Conservation (phyloP, 2,797 vertebrate genomes). For the Acanthurus lineatus region DNA sequence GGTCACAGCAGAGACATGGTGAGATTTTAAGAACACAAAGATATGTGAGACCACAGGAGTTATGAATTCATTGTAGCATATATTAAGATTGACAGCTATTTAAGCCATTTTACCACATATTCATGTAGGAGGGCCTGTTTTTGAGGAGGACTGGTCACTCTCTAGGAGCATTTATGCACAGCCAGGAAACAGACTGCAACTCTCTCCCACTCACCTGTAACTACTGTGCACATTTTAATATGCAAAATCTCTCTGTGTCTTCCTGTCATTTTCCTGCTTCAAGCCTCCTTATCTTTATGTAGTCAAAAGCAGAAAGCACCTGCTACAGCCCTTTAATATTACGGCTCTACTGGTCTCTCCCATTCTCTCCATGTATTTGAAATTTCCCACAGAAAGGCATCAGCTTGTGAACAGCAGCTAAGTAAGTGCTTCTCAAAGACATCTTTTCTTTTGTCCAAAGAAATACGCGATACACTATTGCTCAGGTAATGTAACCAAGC, state of each 20-base stretch:
- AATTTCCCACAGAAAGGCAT: slow-evolving; percentile 49
- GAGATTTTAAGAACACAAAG: slow-evolving; percentile 2
- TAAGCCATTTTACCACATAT: neutral
- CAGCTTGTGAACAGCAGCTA: slow-evolving; percentile 43
- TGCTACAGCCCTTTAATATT: slow-evolving; percentile 46
- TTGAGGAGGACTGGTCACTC: neutral
- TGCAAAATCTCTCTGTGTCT: slow-evolving; percentile 32
- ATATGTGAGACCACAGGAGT: neutral
- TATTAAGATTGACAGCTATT: neutral
- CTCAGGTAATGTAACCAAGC: slow-evolving; percentile 46
- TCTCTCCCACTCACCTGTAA: slow-evolving; percentile 1
- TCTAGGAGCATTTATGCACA: slow-evolving; percentile 16
- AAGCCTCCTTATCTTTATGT: slow-evolving; percentile 50
- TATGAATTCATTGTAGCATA: slow-evolving; percentile 13
- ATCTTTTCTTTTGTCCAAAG: slow-evolving; percentile 45
- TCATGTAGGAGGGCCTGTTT: neutral
- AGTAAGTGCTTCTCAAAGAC: slow-evolving; percentile 53
- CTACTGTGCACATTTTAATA: slow-evolving; percentile 47
- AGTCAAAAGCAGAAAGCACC: slow-evolving; percentile 50
- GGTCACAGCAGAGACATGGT: slow-evolving; percentile 58
- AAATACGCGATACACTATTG: slow-evolving; percentile 45
- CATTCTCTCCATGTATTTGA: slow-evolving; percentile 48
- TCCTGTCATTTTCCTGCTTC: slow-evolving; percentile 29
- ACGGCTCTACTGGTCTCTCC: slow-evolving; percentile 40
- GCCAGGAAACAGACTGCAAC: slow-evolving; percentile 14